These are phyloP conservation scores for Sterna hirundo DNA, from an alignment of 2,113 vertebrate species.

Conservation along the genomic window DNA sequence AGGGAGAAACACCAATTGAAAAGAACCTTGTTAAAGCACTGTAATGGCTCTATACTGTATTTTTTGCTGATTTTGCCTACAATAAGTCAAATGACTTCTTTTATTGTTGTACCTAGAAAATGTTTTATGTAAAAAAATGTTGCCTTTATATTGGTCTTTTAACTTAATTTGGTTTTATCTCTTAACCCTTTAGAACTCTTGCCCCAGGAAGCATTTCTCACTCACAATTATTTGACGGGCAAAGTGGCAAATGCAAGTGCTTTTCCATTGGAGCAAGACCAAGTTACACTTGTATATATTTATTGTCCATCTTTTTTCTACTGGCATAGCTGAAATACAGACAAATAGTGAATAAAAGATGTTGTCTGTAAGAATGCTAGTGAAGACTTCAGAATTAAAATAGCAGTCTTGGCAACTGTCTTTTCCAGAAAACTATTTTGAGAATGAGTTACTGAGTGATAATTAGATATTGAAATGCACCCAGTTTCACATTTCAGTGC, in stretches of 20 bases:
- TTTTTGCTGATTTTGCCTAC: conserved; percentile 32
- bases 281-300: neutral
- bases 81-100: conserved; percentile 8
- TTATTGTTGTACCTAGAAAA: conserved; percentile 15
- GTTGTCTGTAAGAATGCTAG: neutral
- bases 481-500: conserved; percentile 80
- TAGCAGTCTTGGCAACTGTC: conserved; percentile 65
- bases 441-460: conserved; percentile 73
- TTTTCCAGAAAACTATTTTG: conserved; percentile 73
- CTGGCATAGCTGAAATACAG: neutral
- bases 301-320: neutral
- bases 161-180: conserved; percentile 12
- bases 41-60: neutral
- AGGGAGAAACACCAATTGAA: conserved; percentile 11
- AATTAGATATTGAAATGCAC: conserved; percentile 78
- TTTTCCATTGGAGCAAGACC: neutral
- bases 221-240: neutral
- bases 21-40: conserved; percentile 18
- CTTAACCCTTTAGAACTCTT: conserved; percentile 20
- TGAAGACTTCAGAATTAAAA: conserved; percentile 54
- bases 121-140: neutral
- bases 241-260: neutral
- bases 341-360: conserved; percentile 11
- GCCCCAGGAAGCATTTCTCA: neutral
- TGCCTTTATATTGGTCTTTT: neutral